A percentile compares a stretch with the other conserved stretches of the same genome.
phyloP scores from a whole-genome alignment of 2,888 invertebrate species.

The Hedya salicella region DNA sequence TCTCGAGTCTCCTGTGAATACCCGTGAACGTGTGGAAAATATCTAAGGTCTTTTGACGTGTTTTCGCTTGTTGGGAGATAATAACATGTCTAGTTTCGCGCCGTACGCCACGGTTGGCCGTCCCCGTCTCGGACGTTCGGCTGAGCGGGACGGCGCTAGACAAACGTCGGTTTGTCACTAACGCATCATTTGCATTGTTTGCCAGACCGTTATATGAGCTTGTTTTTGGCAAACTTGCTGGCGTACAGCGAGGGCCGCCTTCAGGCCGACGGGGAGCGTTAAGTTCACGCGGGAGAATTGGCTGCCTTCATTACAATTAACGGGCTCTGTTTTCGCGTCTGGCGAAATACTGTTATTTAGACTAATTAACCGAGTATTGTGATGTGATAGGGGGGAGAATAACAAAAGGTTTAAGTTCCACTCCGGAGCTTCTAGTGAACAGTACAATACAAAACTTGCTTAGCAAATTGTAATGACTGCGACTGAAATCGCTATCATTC shows the following conservation, averaged over 20 bases:
- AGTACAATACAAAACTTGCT: constrained; percentile 35
- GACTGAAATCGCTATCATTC: constrained; percentile 32
- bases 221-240: constrained; percentile 80
- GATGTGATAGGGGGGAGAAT: constrained; percentile 70
- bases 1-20: constrained; percentile 79
- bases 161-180: constrained; percentile 76
- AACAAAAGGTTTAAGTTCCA: constrained; percentile 68
- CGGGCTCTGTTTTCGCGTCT: constrained; percentile 81
- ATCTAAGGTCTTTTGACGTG: constrained; percentile 76
- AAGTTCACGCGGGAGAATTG: constrained; percentile 72
- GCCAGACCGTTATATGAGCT: constrained; percentile 80
- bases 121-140: constrained; percentile 56
- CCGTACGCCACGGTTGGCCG: constrained; percentile 69
- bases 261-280: constrained; percentile 74
- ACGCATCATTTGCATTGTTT: constrained; percentile 83
- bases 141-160: constrained; percentile 59
- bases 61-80: constrained; percentile 77
- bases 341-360: constrained; percentile 79
- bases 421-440: constrained; percentile 47
- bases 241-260: constrained; percentile 73
- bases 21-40: constrained; percentile 83
- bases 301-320: constrained; percentile 80
- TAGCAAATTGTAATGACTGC: constrained; percentile 31
- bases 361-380: constrained; percentile 80
- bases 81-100: constrained; percentile 82